Conservation (phyloP, 1,140 invertebrate genomes). For the Drosophila burlai region DNA sequence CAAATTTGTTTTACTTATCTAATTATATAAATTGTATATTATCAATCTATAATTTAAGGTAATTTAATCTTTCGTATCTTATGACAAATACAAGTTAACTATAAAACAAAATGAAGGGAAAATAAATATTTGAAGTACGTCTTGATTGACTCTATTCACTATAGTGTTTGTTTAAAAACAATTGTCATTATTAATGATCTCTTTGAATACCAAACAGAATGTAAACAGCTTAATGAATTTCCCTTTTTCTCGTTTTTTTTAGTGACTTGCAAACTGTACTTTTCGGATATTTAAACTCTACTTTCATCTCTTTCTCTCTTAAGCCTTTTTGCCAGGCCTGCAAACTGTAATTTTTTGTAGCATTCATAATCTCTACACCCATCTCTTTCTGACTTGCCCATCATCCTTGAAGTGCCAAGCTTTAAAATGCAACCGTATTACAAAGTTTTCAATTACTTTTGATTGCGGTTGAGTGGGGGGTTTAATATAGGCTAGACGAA, state of each 20-base stretch:
- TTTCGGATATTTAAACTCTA: neutral
- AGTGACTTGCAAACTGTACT: neutral
- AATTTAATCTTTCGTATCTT: neutral
- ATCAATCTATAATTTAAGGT: neutral
- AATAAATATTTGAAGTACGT: neutral
- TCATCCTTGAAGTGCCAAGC: conserved; percentile 17
- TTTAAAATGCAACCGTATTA: conserved; percentile 34
- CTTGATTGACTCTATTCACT: neutral
- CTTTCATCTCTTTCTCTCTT: neutral
- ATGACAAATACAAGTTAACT: neutral
- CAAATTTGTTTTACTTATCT: too few species aligned
- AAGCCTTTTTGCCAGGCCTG: too few species aligned
- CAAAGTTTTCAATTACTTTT: conserved; percentile 31
- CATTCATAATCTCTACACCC: neutral
- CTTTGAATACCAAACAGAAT: neutral
- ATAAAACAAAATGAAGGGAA: neutral
- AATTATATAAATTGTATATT: neutral
- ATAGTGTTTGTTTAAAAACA: neutral
- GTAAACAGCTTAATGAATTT: neutral
- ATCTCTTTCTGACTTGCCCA: neutral
- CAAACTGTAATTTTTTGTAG: neutral
- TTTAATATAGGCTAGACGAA: neutral
- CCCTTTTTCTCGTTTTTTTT: neutral
- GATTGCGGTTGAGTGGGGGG: conserved; percentile 15
- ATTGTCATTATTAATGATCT: neutral